Evolutionary conservation across 37 sponge, comb jelly and placozoan genomes (phyloP), one percentile per base, ranked within the genome.

Genomic region (Petrosia ficiformis): DNA sequence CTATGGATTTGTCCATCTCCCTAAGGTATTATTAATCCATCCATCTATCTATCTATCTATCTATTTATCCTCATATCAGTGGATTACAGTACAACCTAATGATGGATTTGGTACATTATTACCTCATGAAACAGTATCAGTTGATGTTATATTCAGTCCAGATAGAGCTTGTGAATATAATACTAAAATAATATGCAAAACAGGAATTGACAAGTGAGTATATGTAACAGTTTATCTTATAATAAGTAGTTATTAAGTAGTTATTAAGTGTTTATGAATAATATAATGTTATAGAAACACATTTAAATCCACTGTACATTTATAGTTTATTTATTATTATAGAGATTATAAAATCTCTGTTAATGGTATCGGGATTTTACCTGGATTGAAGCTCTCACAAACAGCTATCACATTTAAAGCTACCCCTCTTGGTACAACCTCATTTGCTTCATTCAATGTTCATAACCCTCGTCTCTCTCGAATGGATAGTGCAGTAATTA

Each of bases 81-180:
- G 32, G 19, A 70, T 96, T 19, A 75, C 80, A 10, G 74, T 96
- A 4, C 97, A 93, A 56, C 97, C 97, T 28, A 71, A 65, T 61
- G 94, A 96, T 80, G 97, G 97, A 2, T 96, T 93, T 77, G 88
- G 90, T 16, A 86, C 83, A 26, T 31, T 96, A 11, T 81, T 96
- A 11, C 93, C 97, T 28, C 70, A 39, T 31, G 97, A 96, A 73
- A 89, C 85, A 11, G 44, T 93, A 8, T 11, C 65, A n/a, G 39
- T 96, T 1, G 88, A 90, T 41, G 66, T 94, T 24, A 79, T 89
- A 21, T 89, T 96, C 44, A 82, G 72, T 59, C 79, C 97, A 1
- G 73, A 71, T 3, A 83, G 85, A 39, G 77, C 87, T 6, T 57
- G 35, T 28, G 71, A 75, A 2, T 80, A 86, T 74, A 29, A 14